These are phyloP conservation scores for Muscidifurax raptorellus DNA, from an alignment of 1,140 invertebrate species.

Conservation along the genomic window DNA sequence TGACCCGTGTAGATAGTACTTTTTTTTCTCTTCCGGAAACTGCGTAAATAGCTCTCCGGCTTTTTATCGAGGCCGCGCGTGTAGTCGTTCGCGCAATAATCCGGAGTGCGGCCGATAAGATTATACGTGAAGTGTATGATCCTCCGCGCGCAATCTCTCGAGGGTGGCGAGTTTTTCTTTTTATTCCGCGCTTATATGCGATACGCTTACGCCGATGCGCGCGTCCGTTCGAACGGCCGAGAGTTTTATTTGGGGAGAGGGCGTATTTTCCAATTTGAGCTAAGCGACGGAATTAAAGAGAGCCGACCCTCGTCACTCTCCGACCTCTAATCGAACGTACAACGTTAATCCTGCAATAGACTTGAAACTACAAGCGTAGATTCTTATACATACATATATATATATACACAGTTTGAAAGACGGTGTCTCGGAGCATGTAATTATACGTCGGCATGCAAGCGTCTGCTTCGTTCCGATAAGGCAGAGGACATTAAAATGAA, in stretches of 20 bases:
- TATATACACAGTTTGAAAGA: not conserved
- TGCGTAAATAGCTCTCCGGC: conserved; percentile 1
- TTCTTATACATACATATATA: not conserved
- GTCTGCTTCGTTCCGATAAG: not conserved
- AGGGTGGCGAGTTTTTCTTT: not conserved
- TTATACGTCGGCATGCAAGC: not conserved
- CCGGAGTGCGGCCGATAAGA: not conserved
- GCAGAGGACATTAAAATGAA: conserved; percentile 1
- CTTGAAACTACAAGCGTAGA: not conserved
- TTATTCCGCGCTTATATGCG: too few relatives aligned
- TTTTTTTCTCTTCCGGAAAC: not conserved
- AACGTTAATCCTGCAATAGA: too few relatives aligned
- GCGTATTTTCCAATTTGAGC: not conserved
- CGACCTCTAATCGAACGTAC: too few relatives aligned
- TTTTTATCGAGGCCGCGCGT: not conserved
- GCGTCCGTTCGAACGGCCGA: too few relatives aligned
- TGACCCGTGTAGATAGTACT: not conserved
- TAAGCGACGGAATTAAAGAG: not conserved
- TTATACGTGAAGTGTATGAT: not conserved
- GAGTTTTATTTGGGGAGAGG: too few relatives aligned
- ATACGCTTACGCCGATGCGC: too few relatives aligned
- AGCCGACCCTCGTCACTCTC: too few relatives aligned
- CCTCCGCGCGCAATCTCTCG: not conserved
- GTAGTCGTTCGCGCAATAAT: not conserved
- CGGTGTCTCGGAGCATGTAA: not conserved